Evolutionary conservation across 2,113 vertebrate species (phyloP).

Genomic region (Anoplopoma fimbria): DNA sequence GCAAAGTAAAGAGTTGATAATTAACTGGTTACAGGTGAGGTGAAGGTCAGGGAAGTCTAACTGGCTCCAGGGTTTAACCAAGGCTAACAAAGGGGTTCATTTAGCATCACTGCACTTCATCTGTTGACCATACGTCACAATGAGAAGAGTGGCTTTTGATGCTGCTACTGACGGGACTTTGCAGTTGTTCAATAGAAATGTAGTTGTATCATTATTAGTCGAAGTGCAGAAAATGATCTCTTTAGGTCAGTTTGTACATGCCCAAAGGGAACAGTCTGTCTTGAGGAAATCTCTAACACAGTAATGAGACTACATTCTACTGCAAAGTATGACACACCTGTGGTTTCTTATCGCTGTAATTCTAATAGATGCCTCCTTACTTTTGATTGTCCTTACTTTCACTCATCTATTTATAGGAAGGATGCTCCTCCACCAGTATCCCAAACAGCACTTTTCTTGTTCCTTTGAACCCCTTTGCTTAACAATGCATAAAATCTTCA

Average conservation of each 20-base stretch:
- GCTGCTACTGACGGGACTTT: neutral
- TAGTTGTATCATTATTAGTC: neutral
- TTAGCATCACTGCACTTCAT: neutral
- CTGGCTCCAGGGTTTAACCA: neutral
- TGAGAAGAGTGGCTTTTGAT: neutral
- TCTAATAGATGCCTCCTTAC: neutral
- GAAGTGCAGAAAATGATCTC: neutral
- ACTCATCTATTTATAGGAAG: neutral
- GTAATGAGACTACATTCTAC: neutral
- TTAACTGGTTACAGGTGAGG: constrained; percentile 49
- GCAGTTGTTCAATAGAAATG: neutral
- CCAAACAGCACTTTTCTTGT: neutral
- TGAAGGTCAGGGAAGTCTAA: constrained; percentile 33
- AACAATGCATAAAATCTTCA: neutral
- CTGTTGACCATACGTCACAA: neutral
- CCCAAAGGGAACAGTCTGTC: constrained; percentile 23
- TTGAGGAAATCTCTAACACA: constrained; percentile 12
- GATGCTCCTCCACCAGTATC: neutral
- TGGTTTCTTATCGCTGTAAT: neutral
- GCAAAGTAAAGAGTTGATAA: constrained; percentile 50
- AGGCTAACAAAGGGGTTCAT: neutral
- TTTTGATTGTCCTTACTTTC: neutral
- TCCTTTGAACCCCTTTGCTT: neutral
- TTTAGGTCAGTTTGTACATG: constrained; percentile 46
- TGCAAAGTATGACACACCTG: constrained; percentile 10